These are phyloP conservation scores for Gymnogyps californianus DNA, from an alignment of 2,113 vertebrate genomes.

Conservation along the genomic window DNA sequence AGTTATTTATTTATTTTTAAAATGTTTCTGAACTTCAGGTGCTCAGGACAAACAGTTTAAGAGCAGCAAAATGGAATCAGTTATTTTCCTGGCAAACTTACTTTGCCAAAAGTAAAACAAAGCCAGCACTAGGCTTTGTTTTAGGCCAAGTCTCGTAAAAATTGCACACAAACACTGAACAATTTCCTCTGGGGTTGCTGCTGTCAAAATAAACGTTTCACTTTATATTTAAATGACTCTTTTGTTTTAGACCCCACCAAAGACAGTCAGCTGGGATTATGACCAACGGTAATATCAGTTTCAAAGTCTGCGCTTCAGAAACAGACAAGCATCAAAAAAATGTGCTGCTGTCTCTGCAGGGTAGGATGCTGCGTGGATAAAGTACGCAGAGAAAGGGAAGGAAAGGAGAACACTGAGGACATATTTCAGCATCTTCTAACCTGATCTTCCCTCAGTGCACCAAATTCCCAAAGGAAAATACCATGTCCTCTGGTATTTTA, in stretches of 20 bases:
- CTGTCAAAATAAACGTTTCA: conserved; percentile 65
- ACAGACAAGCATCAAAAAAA: not conserved
- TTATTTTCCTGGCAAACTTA: conserved; percentile 39
- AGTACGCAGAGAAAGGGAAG: not conserved
- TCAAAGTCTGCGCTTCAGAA: conserved; percentile 48
- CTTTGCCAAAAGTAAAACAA: too few species aligned
- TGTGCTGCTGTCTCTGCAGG: conserved; percentile 3
- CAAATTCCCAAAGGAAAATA: not conserved
- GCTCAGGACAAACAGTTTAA: not conserved
- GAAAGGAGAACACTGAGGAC: not conserved
- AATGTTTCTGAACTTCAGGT: not conserved
- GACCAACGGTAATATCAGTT: conserved; percentile 39
- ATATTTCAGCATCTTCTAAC: not conserved
- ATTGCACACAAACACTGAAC: conserved; percentile 40
- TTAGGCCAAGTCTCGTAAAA: conserved; percentile 48
- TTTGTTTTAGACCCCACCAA: conserved; percentile 48
- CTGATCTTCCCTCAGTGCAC: not conserved
- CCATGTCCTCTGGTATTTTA: not conserved
- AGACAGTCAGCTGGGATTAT: conserved; percentile 20
- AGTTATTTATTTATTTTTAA: too few species aligned
- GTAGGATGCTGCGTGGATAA: not conserved
- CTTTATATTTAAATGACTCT: conserved; percentile 56
- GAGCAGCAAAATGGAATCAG: not conserved
- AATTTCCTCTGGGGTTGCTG: conserved; percentile 48
- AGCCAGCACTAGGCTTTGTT: not conserved